Base-by-base conservation (phyloP, 2,888 invertebrate species). In the Ptilodon capucinus region DNA sequence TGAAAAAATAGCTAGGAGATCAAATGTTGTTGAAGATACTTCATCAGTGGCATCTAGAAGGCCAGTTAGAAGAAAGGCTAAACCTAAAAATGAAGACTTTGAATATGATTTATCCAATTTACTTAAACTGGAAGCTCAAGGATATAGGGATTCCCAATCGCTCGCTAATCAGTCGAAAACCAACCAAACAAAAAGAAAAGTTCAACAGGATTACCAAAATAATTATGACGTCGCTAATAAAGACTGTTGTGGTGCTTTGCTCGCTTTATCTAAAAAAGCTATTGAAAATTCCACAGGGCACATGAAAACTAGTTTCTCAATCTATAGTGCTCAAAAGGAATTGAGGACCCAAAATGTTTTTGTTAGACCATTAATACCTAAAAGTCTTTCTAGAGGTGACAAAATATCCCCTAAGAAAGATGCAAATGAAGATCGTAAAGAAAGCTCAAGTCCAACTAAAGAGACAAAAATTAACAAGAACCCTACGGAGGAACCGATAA, bases 381-480 rank as follows among this genome's bases (percentile, higher is more conserved):
- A 83, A 74, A 60, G 66, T 34, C 7, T 71, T 28, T 57, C 70
- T 2, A 82, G 63, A 58, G 54, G 58, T 28, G 90, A 89, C 18
- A 89, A 86, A 71, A 58, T 57, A 25, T 86, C 88, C n/a, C 89
- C 87, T 7, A 84, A 77, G 60, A 87, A 87, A 70, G 86, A 85
- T 17, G 40, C 46, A 19, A 36, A 47, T 44, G 79, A 79, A 47
- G 78, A 81, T 14, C 39, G 52, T 19, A 75, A 73, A 96, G 93
- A 67, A 92, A 53, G 11, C 5, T 92, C 70, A 95, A 96, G 63
- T 97, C 96, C 85, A 95, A 97, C 84, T 95, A 97, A 51, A 97
- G 74, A 79, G 45, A 28, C 51, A 14, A 61, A 68, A 49, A 16
- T 39, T 35, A 56, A 35, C 41, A 68, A 60, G 32, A 36, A 40